phyloP scores from a whole-genome alignment of 1,140 invertebrate genomes.

The Drosophila ercepeae region DNA sequence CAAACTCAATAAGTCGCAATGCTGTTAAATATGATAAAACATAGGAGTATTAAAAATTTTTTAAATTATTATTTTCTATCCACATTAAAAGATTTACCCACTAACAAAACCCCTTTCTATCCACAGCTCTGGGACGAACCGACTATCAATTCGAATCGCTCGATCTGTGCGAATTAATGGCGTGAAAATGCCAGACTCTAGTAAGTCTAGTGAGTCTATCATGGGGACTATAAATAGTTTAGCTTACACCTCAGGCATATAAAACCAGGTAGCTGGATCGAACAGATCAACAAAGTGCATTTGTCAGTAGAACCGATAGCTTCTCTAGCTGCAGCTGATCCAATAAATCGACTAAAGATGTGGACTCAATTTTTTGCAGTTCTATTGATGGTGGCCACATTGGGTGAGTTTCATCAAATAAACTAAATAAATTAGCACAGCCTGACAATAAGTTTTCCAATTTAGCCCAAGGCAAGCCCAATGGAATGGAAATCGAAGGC shows the following conservation, averaged over 20 bases:
- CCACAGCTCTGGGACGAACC: neutral
- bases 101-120: neutral
- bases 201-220: neutral
- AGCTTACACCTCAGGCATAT: constrained; percentile 18
- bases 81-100: neutral
- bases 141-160: neutral
- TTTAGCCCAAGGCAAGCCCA: constrained; percentile 40
- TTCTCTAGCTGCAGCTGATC: constrained; percentile 43
- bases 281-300: constrained; percentile 48
- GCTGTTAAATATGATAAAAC: too few species aligned
- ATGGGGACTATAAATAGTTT: constrained; percentile 4
- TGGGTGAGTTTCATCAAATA: constrained; percentile 29
- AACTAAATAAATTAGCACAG: neutral
- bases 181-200: constrained; percentile 3
- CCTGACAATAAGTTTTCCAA: neutral
- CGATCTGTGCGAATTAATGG: constrained; percentile 9
- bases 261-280: constrained; percentile 34
- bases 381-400: constrained; percentile 23
- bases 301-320: constrained; percentile 31
- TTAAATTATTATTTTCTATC: too few species aligned
- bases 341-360: constrained; percentile 29
- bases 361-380: constrained; percentile 18
- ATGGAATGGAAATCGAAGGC: constrained; percentile 11
- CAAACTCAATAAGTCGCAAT: too few species aligned
- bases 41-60: too few species aligned